Evolutionary conservation across 2,888 invertebrate genomes (phyloP).

Genomic region (Eristalis tenax): DNA sequence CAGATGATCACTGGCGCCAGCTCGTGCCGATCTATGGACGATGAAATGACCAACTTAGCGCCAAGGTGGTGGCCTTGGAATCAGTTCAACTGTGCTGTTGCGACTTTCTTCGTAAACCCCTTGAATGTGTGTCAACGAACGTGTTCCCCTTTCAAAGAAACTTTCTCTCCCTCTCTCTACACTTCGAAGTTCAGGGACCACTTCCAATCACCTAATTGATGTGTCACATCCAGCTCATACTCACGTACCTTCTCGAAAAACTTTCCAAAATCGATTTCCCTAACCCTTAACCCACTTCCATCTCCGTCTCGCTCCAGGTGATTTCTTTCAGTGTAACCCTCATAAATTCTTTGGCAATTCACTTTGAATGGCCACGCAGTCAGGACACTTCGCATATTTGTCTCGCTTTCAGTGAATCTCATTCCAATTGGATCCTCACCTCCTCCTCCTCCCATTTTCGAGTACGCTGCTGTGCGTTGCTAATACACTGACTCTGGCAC

Average conservation of each 20-base stretch:
- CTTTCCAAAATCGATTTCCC: not conserved
- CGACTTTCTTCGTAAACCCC: too few relatives aligned
- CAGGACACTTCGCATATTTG: slow-evolving; percentile 66
- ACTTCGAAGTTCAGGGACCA: not conserved
- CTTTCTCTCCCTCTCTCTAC: not conserved
- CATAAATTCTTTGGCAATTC: slow-evolving; percentile 46
- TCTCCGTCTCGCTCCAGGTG: not conserved
- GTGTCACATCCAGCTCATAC: not conserved
- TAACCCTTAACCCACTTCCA: not conserved
- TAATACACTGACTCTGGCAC: slow-evolving; percentile 57
- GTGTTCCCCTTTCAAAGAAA: not conserved
- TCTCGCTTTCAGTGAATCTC: slow-evolving; percentile 40
- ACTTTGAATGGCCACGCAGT: slow-evolving; percentile 18
- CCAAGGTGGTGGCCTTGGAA: too few relatives aligned
- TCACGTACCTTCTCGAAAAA: not conserved
- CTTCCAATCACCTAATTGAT: not conserved
- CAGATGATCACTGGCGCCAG: too few relatives aligned
- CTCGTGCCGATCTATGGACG: too few relatives aligned
- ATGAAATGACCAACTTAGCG: too few relatives aligned
- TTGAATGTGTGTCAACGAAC: not conserved
- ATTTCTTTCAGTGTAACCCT: slow-evolving; percentile 28
- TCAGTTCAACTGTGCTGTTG: too few relatives aligned
- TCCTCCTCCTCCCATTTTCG: not conserved
- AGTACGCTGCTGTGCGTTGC: not conserved
- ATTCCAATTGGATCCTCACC: slow-evolving; percentile 13